phyloP scores from a whole-genome alignment of 92 coral and sea anemone species.

The Pocillopora meandrina region DNA sequence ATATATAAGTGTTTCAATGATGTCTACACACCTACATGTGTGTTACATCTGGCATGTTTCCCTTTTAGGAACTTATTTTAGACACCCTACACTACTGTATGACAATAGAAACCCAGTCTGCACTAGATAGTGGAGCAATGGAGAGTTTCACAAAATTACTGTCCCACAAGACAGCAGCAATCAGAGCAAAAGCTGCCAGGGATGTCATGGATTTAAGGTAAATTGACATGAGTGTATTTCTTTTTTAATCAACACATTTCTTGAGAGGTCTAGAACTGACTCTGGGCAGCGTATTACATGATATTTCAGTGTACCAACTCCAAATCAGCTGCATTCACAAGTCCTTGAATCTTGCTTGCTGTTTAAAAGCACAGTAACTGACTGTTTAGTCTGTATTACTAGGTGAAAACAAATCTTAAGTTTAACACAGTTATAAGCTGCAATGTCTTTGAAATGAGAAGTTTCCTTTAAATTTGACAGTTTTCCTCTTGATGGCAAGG shows the following conservation, averaged over 20 bases:
- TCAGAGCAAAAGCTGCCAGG: slow-evolving; percentile 90
- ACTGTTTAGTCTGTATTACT: too few species aligned
- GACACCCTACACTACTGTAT: slow-evolving; percentile 95
- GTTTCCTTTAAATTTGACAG: slow-evolving; percentile 20
- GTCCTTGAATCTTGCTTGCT: too few species aligned
- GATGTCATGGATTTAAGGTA: slow-evolving; percentile 99
- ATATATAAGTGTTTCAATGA: too few species aligned
- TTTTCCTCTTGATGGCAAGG: slow-evolving; percentile 95
- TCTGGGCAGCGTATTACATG: too few species aligned
- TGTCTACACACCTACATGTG: not conserved
- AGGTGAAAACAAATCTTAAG: too few species aligned
- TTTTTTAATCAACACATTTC: too few species aligned
- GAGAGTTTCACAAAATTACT: slow-evolving; percentile 87
- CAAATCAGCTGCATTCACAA: too few species aligned
- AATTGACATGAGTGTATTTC: not conserved
- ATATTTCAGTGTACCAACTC: too few species aligned
- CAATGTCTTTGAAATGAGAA: too few species aligned
- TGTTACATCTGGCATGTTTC: not conserved
- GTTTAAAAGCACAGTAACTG: too few species aligned
- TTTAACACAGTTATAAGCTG: too few species aligned
- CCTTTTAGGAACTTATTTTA: slow-evolving; percentile 73
- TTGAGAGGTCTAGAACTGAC: too few species aligned
- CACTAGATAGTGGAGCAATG: slow-evolving; percentile 89
- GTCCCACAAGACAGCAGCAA: slow-evolving; percentile 66
- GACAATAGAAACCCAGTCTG: slow-evolving; percentile 91